A percentile compares a stretch with the other conserved stretches of the same genome.
Conservation (phyloP, 2,888 invertebrate species). For the Nomada ferruginata region DNA sequence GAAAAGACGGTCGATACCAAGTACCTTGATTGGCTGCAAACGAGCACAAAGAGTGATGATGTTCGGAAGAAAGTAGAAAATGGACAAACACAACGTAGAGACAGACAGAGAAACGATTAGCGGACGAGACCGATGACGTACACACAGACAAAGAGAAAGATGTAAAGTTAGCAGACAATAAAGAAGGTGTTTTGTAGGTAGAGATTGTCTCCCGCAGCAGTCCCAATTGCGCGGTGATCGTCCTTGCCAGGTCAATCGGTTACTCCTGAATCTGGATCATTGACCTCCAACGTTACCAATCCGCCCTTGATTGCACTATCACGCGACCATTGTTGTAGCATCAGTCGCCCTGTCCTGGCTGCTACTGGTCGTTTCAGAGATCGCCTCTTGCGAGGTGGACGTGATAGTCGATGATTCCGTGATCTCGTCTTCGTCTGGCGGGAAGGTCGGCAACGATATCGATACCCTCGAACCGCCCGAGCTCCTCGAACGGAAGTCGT, state of each 20-base stretch:
- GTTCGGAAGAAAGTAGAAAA: not conserved
- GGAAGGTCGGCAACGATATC: slow-evolving; percentile 88
- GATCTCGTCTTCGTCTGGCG: slow-evolving; percentile 87
- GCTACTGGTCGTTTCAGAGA: not conserved
- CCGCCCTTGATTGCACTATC: slow-evolving; percentile 36
- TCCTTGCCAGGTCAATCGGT: slow-evolving; percentile 27
- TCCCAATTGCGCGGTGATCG: slow-evolving; percentile 69
- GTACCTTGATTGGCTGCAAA: not conserved
- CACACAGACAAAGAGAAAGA: slow-evolving; percentile 30
- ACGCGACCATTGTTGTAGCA: slow-evolving; percentile 36
- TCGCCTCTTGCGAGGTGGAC: slow-evolving; percentile 23
- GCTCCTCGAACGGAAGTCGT: slow-evolving; percentile 71
- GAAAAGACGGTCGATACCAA: no score
- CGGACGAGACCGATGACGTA: slow-evolving; percentile 12
- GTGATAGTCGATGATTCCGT: slow-evolving; percentile 24
- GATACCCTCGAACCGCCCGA: slow-evolving; percentile 86
- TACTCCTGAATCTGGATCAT: slow-evolving; percentile 46
- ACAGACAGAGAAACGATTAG: slow-evolving; percentile 17
- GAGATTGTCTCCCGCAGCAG: slow-evolving; percentile 68
- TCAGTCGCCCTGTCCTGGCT: not conserved
- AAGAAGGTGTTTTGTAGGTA: slow-evolving; percentile 3
- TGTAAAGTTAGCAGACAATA: slow-evolving; percentile 28
- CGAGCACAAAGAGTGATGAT: no score
- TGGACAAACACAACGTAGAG: not conserved
- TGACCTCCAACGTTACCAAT: slow-evolving; percentile 65